These are phyloP conservation scores for Blastomussa wellsi DNA, from an alignment of 92 coral and sea anemone genomes.

Conservation along the genomic window DNA sequence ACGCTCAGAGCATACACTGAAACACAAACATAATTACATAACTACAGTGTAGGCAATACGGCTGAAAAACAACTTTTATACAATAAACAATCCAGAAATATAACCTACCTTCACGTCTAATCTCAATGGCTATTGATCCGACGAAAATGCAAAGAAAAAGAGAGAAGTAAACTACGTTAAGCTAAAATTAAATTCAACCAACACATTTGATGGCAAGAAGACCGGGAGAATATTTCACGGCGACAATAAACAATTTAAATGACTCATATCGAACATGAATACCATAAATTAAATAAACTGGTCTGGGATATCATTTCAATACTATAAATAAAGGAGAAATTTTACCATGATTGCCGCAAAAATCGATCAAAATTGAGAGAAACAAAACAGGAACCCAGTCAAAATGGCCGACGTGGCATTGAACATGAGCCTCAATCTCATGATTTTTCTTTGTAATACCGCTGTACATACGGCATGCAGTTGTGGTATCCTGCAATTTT, in stretches of 20 bases:
- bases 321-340: neutral
- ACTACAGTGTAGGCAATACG: neutral
- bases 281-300: neutral
- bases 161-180: neutral
- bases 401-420: conserved; percentile 98
- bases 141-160: conserved; percentile 20
- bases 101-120: conserved; percentile 81
- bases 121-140: conserved; percentile 72
- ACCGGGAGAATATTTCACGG: neutral
- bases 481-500: neutral
- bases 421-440: conserved; percentile 27
- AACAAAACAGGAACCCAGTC: conserved; percentile 23
- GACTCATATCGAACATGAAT: neutral
- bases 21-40: neutral
- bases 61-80: neutral
- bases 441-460: conserved; percentile 6
- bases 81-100: neutral
- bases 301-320: neutral
- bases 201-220: neutral
- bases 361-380: conserved; percentile 27
- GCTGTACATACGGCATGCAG: conserved; percentile 12
- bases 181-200: too few species aligned
- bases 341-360: conserved; percentile 67
- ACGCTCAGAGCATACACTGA: neutral
- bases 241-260: neutral